Evolutionary conservation across 2,113 vertebrate species (phyloP).

Genomic region (Phocoena phocoena): DNA sequence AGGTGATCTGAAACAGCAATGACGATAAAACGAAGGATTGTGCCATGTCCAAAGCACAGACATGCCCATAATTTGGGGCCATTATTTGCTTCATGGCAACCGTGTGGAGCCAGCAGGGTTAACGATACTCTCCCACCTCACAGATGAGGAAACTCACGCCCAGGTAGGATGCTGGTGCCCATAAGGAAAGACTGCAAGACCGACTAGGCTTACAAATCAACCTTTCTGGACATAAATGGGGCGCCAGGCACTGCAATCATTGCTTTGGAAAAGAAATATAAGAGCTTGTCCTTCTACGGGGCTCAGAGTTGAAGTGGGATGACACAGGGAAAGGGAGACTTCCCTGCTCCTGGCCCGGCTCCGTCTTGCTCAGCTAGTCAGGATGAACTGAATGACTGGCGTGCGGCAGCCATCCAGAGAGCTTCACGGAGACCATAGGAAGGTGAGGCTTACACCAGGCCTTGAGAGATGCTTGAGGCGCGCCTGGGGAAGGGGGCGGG

Average conservation of each 20-base stretch:
- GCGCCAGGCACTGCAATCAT: not conserved
- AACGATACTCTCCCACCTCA: accelerated
- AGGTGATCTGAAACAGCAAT: not conserved
- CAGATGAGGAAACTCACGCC: not conserved
- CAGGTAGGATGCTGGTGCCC: not conserved
- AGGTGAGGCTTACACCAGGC: accelerated
- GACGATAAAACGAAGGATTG: too few species aligned
- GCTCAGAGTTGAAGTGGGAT: not conserved
- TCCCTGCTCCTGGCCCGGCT: not conserved
- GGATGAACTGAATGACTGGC: not conserved
- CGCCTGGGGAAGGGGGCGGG: accelerated
- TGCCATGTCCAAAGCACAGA: not conserved
- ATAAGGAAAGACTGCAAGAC: not conserved
- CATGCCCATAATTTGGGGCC: accelerated
- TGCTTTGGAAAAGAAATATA: not conserved
- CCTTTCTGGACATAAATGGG: not conserved
- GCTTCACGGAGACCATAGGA: not conserved
- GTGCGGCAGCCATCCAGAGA: accelerated
- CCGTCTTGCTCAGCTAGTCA: not conserved
- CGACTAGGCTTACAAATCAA: not conserved
- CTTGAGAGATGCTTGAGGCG: not conserved
- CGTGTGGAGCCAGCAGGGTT: too few species aligned
- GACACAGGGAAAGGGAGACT: too few species aligned
- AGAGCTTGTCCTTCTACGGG: not conserved
- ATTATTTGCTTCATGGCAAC: accelerated